Evolutionary conservation across 2,888 invertebrate species (phyloP).

Genomic region (Sarcophaga subvicina): DNA sequence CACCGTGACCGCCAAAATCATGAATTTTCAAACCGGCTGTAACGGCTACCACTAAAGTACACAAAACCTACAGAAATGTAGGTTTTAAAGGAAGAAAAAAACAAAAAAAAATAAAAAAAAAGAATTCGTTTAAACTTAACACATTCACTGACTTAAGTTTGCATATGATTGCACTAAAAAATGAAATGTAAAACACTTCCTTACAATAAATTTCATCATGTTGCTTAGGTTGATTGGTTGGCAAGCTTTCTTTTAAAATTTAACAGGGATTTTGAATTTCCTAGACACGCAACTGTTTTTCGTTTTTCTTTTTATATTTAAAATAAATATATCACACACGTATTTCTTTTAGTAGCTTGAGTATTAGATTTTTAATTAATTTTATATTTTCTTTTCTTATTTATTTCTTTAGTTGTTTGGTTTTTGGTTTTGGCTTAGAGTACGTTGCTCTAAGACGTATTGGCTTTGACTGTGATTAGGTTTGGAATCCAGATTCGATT

Average conservation of each 20-base stretch:
- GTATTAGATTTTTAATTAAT: neutral
- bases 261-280: conserved; percentile 46
- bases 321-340: conserved; percentile 59
- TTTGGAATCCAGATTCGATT: conserved; percentile 81
- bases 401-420: conserved; percentile 28
- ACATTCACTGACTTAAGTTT: neutral
- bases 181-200: conserved; percentile 66
- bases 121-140: neutral
- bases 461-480: conserved; percentile 78
- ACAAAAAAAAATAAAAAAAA: neutral
- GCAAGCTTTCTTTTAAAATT: conserved; percentile 65
- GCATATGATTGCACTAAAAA: neutral
- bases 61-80: conserved; percentile 74
- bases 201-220: conserved; percentile 80
- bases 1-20: conserved; percentile 74
- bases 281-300: conserved; percentile 63
- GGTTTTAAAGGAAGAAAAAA: conserved; percentile 29
- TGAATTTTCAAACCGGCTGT: conserved; percentile 76
- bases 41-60: conserved; percentile 69
- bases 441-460: conserved; percentile 76
- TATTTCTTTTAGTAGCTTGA: conserved; percentile 21
- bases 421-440: conserved; percentile 54
- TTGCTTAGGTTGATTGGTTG: conserved; percentile 41
- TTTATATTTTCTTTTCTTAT: conserved; percentile 30
- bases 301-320: conserved; percentile 26